Evolutionary conservation across 2,888 invertebrate species (phyloP), one percentile per base, ranked within the genome.

Genomic region (Drosophila fulvimacula): DNA sequence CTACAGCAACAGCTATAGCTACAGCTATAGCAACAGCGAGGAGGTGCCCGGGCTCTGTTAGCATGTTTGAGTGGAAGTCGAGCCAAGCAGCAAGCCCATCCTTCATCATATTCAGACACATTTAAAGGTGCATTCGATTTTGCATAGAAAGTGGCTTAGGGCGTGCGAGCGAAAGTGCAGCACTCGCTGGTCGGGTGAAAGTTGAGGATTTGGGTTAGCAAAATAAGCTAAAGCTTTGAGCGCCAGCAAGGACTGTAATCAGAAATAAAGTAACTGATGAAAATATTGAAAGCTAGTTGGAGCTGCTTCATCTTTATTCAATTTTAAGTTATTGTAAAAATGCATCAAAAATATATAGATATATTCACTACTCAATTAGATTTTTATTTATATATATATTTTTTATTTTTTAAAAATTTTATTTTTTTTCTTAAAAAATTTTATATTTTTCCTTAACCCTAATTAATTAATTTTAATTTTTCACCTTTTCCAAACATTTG

Each of bases 81-180:
- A 67, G 24, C 15, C 15, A 32, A 11, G 17, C 53, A 21, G 17
- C 53, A 21, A 11, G 36, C 46, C 38, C 52, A 34, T 17, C 15
- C 34, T 27, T 36, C 57, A 36, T 46, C 34, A 53, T 36, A 38
- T 59, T 46, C 48, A 63, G 57, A 59, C 53, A 59, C 53, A 63
- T 60, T 78, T 73, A 57, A 73, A 53, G 59, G 51, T 60, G 75
- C 69, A 57, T 77, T 77, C 53, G 52, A 30, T 59, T 59, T 58
- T 42, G 67, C 74, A 75, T 75, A 38, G 52, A 52, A 51, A 52
- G 52, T 63, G 62, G 62, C 78, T 73, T 78, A 39, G 24, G 38
- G 38, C 1, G 17, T n/a, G 10, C 5, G 36, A 52, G 38, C n/a
- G 38, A 52, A 52, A 52, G 36, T 52, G 38, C 21, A 55, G 34